These are phyloP conservation scores for Poeciliopsis occidentalis DNA, from an alignment of 2,113 vertebrate species.

Conservation along the genomic window DNA sequence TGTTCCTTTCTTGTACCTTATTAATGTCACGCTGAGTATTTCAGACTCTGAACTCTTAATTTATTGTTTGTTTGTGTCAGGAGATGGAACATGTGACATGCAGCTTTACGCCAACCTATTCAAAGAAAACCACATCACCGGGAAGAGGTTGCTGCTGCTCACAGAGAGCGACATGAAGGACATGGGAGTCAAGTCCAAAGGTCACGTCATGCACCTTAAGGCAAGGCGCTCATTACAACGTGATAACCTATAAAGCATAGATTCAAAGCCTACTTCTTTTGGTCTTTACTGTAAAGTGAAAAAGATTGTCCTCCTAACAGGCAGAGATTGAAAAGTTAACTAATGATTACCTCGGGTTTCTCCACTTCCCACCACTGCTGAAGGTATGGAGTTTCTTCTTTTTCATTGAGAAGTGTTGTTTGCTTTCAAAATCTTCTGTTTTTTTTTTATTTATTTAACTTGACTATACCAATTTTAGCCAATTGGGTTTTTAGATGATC, in stretches of 20 bases:
- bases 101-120: conserved; percentile 89
- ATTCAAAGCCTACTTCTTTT: conserved; percentile 1
- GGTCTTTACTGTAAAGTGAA: conserved; percentile 9
- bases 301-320: conserved; percentile 74
- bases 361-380: conserved; percentile 94
- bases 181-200: conserved; percentile 95
- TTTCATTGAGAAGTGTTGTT: conserved; percentile 1
- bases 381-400: conserved; percentile 78
- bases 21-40: not conserved
- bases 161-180: conserved; percentile 92
- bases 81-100: conserved; percentile 84
- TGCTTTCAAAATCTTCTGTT: not conserved
- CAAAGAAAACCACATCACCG: conserved; percentile 96
- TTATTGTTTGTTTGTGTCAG: conserved; percentile 67
- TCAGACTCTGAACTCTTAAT: not conserved
- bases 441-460: not conserved
- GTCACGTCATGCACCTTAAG: conserved; percentile 97
- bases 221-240: conserved; percentile 68
- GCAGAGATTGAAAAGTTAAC: conserved; percentile 93
- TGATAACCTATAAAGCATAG: not conserved
- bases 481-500: not conserved
- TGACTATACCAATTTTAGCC: not conserved
- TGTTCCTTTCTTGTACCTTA: conserved; percentile 41
- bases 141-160: conserved; percentile 89
- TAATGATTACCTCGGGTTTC: conserved; percentile 91